Evolutionary conservation across 2,797 vertebrate genomes (phyloP).

Genomic region (Bovichtus variegatus): DNA sequence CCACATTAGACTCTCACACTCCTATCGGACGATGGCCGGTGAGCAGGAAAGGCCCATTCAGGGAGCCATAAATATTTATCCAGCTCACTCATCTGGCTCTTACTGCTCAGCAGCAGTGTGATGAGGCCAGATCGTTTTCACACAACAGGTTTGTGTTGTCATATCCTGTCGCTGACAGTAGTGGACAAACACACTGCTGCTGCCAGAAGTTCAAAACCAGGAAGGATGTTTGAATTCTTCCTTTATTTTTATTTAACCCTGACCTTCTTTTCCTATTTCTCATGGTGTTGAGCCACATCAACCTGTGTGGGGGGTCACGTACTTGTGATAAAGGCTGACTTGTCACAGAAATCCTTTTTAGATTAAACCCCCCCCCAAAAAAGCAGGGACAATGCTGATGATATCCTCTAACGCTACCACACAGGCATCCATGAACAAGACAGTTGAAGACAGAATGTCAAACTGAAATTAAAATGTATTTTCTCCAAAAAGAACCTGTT

Average conservation of each 20-base stretch:
- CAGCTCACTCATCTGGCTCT: conserved; percentile 66
- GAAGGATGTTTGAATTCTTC: conserved; percentile 52
- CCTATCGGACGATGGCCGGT: conserved; percentile 33
- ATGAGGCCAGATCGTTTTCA: conserved; percentile 57
- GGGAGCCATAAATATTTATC: conserved; percentile 74
- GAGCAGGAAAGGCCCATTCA: conserved; percentile 53
- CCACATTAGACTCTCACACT: conserved; percentile 53
- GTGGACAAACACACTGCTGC: conserved; percentile 31
- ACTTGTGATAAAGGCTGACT: not conserved
- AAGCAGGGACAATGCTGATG: not conserved
- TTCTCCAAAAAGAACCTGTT: too few relatives aligned
- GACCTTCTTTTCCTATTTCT: conserved; percentile 30
- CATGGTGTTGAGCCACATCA: conserved; percentile 17
- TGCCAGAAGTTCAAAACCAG: conserved; percentile 41
- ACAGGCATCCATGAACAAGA: too few relatives aligned
- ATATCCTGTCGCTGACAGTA: conserved; percentile 63
- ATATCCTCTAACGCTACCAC: not conserved
- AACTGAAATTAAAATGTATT: too few relatives aligned
- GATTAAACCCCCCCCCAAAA: not conserved
- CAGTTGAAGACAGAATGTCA: too few relatives aligned
- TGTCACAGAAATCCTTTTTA: not conserved
- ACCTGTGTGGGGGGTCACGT: not conserved
- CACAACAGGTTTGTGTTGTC: conserved; percentile 66
- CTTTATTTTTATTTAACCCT: conserved; percentile 34
- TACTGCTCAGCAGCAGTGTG: conserved; percentile 47